These are phyloP conservation scores for Graptemys geographica DNA, from an alignment of 2,797 vertebrate species.

Conservation along the genomic window DNA sequence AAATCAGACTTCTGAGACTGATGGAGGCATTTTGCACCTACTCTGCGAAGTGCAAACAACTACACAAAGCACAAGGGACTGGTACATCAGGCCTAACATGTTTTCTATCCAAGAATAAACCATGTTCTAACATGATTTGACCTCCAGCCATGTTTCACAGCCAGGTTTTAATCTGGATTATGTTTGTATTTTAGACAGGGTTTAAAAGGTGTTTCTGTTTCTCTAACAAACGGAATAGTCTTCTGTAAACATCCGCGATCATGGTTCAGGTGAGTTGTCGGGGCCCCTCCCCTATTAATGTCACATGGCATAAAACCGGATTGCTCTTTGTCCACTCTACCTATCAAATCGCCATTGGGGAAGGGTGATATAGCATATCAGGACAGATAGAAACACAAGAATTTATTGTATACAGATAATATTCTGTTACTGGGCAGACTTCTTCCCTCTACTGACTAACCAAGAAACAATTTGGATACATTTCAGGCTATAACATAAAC, in stretches of 20 bases:
- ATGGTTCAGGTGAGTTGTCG: constrained; percentile 20
- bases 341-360: constrained; percentile 13
- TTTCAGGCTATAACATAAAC: background rate
- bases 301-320: constrained; percentile 23
- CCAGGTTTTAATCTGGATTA: constrained; percentile 47
- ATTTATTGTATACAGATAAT: background rate
- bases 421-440: background rate
- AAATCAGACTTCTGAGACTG: background rate
- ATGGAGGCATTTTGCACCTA: constrained; percentile 19
- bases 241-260: constrained; percentile 30
- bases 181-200: constrained; percentile 35
- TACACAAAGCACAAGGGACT: background rate
- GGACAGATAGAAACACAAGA: background rate
- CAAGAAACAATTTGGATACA: background rate
- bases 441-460: background rate
- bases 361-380: background rate
- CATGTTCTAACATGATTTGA: constrained; percentile 6
- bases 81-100: background rate
- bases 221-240: background rate
- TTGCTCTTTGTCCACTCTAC: background rate
- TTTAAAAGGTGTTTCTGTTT: constrained; percentile 62
- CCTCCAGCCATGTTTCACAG: background rate
- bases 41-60: constrained; percentile 12
- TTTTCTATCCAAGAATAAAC: constrained; percentile 44
- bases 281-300: constrained; percentile 16